Percentiles rank a stretch among this genome's conserved stretches.
Evolutionary conservation across 2,888 invertebrate genomes (phyloP).

Genomic region (Agrenia bidenticulata): DNA sequence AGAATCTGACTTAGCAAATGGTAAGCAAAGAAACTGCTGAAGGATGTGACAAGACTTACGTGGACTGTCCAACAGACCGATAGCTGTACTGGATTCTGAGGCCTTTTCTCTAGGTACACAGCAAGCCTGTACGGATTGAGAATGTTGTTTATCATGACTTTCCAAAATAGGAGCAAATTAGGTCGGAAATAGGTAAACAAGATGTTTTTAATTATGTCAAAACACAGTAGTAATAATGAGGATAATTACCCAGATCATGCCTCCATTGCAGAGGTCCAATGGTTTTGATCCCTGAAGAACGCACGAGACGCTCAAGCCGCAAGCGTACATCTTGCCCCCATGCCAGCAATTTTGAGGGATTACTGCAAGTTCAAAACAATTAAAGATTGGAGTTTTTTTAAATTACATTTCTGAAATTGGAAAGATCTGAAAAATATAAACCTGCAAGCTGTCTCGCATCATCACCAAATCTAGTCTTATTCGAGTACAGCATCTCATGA

Average conservation of each 20-base stretch:
- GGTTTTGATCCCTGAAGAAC: constrained; percentile 84
- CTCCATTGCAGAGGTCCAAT: constrained; percentile 86
- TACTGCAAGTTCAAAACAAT: constrained; percentile 54
- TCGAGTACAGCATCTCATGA: constrained; percentile 50
- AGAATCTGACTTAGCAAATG: no score
- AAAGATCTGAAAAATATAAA: constrained; percentile 29
- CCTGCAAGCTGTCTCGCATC: constrained; percentile 52
- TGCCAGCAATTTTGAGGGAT: constrained; percentile 64
- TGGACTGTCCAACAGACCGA: constrained; percentile 73
- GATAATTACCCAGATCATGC: constrained; percentile 85
- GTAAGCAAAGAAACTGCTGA: neutral
- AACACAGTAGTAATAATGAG: no score
- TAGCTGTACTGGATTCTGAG: constrained; percentile 56
- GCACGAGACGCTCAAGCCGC: constrained; percentile 87
- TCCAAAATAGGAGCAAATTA: no score
- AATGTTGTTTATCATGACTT: neutral
- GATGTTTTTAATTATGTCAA: no score
- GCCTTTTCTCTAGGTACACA: constrained; percentile 75
- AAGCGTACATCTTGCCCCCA: constrained; percentile 81
- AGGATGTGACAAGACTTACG: constrained; percentile 67
- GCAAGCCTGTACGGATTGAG: constrained; percentile 59
- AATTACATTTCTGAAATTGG: neutral
- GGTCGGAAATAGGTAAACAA: no score
- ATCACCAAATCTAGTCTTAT: constrained; percentile 46
- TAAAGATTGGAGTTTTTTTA: neutral